Conservation (phyloP, 2,888 invertebrate genomes). For the Epsilonema sp. region DNA sequence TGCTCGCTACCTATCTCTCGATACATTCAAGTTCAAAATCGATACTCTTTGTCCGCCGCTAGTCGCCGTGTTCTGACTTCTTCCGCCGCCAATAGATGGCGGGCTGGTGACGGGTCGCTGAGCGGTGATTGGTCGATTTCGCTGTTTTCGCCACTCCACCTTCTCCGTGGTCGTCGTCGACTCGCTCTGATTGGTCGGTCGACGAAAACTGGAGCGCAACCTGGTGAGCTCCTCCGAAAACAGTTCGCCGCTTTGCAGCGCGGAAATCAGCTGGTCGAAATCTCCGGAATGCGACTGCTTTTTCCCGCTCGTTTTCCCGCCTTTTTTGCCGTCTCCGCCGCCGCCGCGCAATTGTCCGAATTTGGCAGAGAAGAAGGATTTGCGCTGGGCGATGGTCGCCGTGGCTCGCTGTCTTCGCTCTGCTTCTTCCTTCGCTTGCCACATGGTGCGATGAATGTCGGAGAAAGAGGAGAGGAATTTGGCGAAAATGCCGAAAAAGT, state of each 20-base stretch:
- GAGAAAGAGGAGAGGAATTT: constrained; percentile 14
- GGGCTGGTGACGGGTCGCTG: too few species aligned
- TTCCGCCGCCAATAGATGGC: too few species aligned
- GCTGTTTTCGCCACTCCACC: too few species aligned
- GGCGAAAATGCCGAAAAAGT: constrained; percentile 21
- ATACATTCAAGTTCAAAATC: too few species aligned
- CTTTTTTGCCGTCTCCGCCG: too few species aligned
- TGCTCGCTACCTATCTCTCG: too few species aligned
- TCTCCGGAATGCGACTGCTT: constrained; percentile 9
- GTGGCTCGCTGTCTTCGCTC: constrained; percentile 1
- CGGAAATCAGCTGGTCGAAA: constrained; percentile 22
- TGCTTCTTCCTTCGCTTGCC: constrained; percentile 5
- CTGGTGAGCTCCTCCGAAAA: constrained; percentile 24
- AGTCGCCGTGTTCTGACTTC: too few species aligned
- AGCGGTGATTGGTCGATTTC: too few species aligned
- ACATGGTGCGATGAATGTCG: neutral
- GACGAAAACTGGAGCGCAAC: constrained; percentile 22
- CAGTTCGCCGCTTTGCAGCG: constrained; percentile 25
- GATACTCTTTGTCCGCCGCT: too few species aligned
- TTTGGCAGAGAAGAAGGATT: neutral
- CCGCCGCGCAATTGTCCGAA: neutral
- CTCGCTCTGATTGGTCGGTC: too few species aligned
- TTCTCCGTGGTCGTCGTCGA: too few species aligned
- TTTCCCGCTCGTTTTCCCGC: too few species aligned
- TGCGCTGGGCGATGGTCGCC: neutral